Evolutionary conservation across 2,797 vertebrate genomes (phyloP), one percentile per base, ranked within the genome.

Genomic region (Sebastes trivittatus): DNA sequence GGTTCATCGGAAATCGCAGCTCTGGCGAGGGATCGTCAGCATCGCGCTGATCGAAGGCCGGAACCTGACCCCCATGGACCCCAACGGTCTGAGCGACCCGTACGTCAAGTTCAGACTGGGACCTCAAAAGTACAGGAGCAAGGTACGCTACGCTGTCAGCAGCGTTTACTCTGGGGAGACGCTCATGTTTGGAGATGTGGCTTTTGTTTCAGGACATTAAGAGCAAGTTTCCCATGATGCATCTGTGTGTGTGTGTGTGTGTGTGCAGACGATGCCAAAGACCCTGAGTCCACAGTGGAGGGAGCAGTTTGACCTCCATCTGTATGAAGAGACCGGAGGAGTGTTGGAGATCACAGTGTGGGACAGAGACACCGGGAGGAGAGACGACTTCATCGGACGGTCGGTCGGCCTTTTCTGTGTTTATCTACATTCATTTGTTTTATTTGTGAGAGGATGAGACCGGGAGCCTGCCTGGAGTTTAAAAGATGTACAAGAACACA

Each of bases 351-450:
- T 98, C 92, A 96, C 96, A 0, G 97, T 98, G 34, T 99, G 98
- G 98, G 97, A 99, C 95, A 96, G 91, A 94, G 98, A 98, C 81
- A 95, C 96, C 5, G 97, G 97, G 30, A 96, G 97, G 87, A 97
- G 93, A 61, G 98, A 99, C 86, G 98, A 99, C 94, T 99, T 98
- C 94, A 98, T 98, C 27, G 98, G 98, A 89, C 96, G 97, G 98
- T 97, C 38, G 75, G 94, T 81, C 3, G 2, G 5, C 36, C 2
- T 25, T 38, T 13, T 20, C n/a, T n/a, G 4, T n/a, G 5, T 38
- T 8, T 6, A 7, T 10, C 34, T 72, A 20, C 11, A 13, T 25
- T 7, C 2, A 8, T 52, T 23, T 8, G 52, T n/a, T 23, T 20
- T 9, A 59, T 11, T 1, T 13, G 11, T 18, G 4, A 36, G 23